Percentiles rank a stretch among this genome's conserved stretches.
phyloP scores from a whole-genome alignment of 2,797 vertebrate genomes.

The Phylloscopus collybita region DNA sequence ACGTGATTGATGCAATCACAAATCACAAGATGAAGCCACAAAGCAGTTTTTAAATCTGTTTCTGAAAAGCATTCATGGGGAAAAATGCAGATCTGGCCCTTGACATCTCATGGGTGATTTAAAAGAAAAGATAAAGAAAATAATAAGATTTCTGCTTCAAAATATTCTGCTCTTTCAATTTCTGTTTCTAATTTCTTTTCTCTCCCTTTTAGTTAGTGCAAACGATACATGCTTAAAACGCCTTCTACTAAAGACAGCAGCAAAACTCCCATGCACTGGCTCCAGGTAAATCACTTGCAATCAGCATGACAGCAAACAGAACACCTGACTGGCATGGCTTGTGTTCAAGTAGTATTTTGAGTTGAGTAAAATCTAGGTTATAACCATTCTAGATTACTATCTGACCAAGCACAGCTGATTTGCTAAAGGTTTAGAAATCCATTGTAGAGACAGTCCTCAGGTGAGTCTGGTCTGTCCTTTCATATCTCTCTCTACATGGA shows the following conservation, averaged over 20 bases:
- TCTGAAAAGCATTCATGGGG: constrained; percentile 31
- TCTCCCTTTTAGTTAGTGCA: background rate
- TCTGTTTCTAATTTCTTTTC: constrained; percentile 8
- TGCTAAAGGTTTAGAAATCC: background rate
- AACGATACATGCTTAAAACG: background rate
- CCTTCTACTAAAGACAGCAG: background rate
- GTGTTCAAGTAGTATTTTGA: background rate
- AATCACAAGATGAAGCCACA: constrained; percentile 50
- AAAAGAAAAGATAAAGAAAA: background rate
- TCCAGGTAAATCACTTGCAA: background rate
- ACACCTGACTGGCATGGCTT: background rate
- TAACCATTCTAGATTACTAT: background rate
- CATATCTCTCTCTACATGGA: background rate
- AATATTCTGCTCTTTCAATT: constrained; percentile 2
- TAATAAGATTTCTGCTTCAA: background rate
- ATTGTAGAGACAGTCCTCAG: background rate
- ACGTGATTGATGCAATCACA: constrained; percentile 60
- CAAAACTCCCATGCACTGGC: background rate
- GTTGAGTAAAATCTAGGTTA: background rate
- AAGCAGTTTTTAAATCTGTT: constrained; percentile 45
- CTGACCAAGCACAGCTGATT: background rate
- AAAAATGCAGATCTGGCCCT: constrained; percentile 19
- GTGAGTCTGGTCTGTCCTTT: background rate
- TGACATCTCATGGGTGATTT: constrained; percentile 31
- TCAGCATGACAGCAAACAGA: background rate